Percentiles rank a stretch among this genome's conserved stretches.
Conservation (phyloP, 2,113 vertebrate species). For the Actinemys pallida region DNA sequence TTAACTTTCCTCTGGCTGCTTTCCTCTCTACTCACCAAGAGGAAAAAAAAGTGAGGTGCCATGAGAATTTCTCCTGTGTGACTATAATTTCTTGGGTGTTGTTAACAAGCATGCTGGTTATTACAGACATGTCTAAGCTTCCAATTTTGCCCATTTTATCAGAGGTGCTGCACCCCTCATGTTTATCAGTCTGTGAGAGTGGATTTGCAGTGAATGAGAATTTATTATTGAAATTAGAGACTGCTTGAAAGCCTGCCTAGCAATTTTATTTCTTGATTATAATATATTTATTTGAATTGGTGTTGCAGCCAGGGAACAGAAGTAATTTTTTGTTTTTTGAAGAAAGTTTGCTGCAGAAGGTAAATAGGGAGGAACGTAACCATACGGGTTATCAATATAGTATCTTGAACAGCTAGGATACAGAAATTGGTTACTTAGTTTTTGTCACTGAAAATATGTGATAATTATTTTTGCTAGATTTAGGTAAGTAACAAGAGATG, state of each 20-base stretch:
- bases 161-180: conserved; percentile 21
- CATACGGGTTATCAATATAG: background rate
- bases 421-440: background rate
- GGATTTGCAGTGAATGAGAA: background rate
- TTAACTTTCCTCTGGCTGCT: background rate
- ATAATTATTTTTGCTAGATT: background rate
- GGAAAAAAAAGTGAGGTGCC: background rate
- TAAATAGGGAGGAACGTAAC: background rate
- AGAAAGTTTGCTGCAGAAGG: background rate
- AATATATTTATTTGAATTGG: background rate
- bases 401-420: background rate
- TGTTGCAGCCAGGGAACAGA: background rate
- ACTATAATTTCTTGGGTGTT: conserved; percentile 1
- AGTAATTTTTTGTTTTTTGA: background rate
- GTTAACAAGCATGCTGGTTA: background rate
- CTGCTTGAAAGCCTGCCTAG: background rate
- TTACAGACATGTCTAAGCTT: background rate
- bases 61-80: background rate
- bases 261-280: background rate
- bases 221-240: conserved; percentile 9
- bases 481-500: background rate
- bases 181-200: background rate
- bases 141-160: conserved; percentile 1
- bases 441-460: background rate
- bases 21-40: background rate